Percentiles rank a stretch among this genome's conserved stretches.
phyloP scores from a whole-genome alignment of 2,797 vertebrate species.

The Chelon auratus region DNA sequence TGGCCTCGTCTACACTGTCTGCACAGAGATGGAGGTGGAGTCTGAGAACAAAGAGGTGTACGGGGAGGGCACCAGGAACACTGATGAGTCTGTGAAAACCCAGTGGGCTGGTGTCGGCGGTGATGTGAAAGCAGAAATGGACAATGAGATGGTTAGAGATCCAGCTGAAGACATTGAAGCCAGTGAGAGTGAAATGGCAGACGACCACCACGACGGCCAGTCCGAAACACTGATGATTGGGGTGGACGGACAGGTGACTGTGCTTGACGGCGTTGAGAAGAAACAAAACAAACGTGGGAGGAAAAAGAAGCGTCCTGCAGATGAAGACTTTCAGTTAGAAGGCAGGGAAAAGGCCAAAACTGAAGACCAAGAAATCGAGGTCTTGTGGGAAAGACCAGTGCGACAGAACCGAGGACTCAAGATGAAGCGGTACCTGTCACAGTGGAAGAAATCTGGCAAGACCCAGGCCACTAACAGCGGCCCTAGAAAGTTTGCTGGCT shows the following conservation, averaged over 20 bases:
- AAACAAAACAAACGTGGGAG: slow-evolving; percentile 61
- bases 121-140: slow-evolving; percentile 69
- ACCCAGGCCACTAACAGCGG: slow-evolving; percentile 20
- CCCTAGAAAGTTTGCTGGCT: slow-evolving; percentile 29
- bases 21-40: slow-evolving; percentile 80
- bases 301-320: slow-evolving; percentile 62
- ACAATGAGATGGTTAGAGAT: slow-evolving; percentile 32
- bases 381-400: slow-evolving; percentile 66
- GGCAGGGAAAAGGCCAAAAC: background rate
- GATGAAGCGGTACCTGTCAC: slow-evolving; percentile 79
- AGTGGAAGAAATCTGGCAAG: slow-evolving; percentile 73
- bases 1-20: slow-evolving; percentile 72
- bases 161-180: slow-evolving; percentile 18
- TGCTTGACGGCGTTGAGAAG: slow-evolving; percentile 60
- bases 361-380: slow-evolving; percentile 43
- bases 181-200: slow-evolving; percentile 47
- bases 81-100: slow-evolving; percentile 30
- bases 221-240: slow-evolving; percentile 71
- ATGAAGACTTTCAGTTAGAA: slow-evolving; percentile 57
- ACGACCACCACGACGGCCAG: slow-evolving; percentile 25
- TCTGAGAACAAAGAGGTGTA: slow-evolving; percentile 72
- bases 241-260: slow-evolving; percentile 72
- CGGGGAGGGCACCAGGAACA: slow-evolving; percentile 38
- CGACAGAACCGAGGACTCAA: slow-evolving; percentile 80
- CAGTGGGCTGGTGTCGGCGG: slow-evolving; percentile 66